These are phyloP conservation scores for Myathropa florea DNA, from an alignment of 2,888 invertebrate species.

Conservation along the genomic window DNA sequence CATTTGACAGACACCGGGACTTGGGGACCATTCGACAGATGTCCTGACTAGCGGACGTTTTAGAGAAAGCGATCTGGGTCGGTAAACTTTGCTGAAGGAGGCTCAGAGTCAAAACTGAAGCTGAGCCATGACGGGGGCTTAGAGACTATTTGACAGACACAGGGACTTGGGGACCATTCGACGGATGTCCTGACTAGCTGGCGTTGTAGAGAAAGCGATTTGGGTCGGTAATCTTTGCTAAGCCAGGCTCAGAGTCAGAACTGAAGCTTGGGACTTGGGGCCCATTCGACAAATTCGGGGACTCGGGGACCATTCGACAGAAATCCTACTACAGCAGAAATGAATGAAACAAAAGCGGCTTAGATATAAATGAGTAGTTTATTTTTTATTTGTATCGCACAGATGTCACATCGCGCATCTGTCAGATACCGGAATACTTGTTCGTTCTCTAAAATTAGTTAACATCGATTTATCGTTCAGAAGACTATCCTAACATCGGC, in stretches of 20 bases:
- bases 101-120: no score
- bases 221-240: background rate
- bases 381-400: background rate
- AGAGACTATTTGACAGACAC: no score
- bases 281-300: no score
- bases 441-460: conserved; percentile 37
- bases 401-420: background rate
- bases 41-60: background rate
- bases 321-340: rapidly evolving
- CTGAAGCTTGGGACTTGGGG: no score
- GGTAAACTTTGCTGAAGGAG: background rate
- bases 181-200: no score
- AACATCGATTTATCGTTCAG: conserved; percentile 21
- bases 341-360: background rate
- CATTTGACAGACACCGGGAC: no score
- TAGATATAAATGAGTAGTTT: background rate
- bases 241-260: no score
- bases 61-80: background rate
- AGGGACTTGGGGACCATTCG: no score
- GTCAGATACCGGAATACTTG: conserved; percentile 39
- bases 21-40: no score
- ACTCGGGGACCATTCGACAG: background rate
- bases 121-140: no score
- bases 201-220: background rate
- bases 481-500: background rate